phyloP scores from a whole-genome alignment of 2,113 vertebrate genomes.

The Pseudorasbora parva region DNA sequence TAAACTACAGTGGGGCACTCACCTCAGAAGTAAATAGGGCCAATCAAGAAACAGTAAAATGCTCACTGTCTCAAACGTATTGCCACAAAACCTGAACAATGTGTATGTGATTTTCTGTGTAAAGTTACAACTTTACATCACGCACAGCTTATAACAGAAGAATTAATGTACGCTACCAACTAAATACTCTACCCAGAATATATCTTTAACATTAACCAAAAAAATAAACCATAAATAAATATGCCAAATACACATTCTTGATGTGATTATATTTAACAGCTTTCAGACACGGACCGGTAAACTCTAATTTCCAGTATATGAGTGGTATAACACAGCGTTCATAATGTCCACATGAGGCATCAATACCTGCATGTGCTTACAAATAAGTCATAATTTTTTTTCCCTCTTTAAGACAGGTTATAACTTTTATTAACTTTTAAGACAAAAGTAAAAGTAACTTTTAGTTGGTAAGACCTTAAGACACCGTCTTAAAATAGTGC shows the following conservation, averaged over 20 bases:
- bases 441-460: background rate
- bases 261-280: background rate
- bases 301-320: background rate
- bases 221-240: background rate
- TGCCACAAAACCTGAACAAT: background rate
- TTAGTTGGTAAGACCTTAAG: too few species aligned
- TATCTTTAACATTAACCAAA: background rate
- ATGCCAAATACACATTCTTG: background rate
- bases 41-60: background rate
- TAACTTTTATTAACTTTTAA: background rate
- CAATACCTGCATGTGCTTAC: conserved; percentile 21
- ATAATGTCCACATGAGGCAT: background rate
- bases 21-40: background rate
- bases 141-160: background rate
- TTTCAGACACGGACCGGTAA: background rate
- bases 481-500: background rate
- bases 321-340: background rate
- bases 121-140: background rate
- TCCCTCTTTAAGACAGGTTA: background rate
- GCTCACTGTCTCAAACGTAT: background rate
- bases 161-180: background rate
- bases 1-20: background rate
- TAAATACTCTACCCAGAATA: background rate
- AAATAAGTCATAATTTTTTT: background rate
- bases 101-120: background rate